phyloP scores from a whole-genome alignment of 2,888 invertebrate species.

The Cryptocheilus praepositus region DNA sequence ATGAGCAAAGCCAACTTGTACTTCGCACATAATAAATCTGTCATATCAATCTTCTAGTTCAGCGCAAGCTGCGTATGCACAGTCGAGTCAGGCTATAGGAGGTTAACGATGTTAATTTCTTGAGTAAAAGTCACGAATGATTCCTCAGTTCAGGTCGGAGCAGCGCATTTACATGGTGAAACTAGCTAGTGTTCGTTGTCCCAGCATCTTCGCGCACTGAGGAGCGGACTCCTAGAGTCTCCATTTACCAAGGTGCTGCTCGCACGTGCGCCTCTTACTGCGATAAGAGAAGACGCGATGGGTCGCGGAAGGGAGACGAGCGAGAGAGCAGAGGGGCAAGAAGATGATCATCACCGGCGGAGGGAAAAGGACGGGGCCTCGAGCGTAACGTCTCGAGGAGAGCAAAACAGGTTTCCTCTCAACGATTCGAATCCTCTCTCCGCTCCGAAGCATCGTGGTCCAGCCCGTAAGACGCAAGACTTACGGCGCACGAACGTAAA shows the following conservation, averaged over 20 bases:
- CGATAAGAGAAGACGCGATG: slow-evolving; percentile 31
- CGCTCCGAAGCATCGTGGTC: neutral
- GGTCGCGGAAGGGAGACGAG: slow-evolving; percentile 16
- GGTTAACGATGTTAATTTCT: no score
- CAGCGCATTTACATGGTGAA: no score
- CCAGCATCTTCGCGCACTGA: neutral
- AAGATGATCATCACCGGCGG: slow-evolving; percentile 16
- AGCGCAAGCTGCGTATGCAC: no score
- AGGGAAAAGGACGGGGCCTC: slow-evolving; percentile 8
- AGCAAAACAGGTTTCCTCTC: slow-evolving; percentile 50
- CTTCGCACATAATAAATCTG: no score
- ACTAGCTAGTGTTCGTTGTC: neutral
- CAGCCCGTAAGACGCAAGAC: slow-evolving; percentile 1
- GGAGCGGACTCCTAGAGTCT: slow-evolving; percentile 13
- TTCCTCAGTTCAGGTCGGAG: no score
- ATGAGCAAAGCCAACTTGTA: no score
- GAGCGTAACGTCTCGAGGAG: neutral
- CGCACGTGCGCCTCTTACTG: slow-evolving; percentile 64
- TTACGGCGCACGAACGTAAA: neutral
- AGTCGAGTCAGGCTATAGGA: no score
- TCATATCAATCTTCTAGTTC: no score
- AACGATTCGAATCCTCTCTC: neutral
- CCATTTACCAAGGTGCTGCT: slow-evolving; percentile 61
- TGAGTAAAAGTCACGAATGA: no score
- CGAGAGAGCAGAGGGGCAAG: slow-evolving; percentile 19